Conservation (phyloP, 2,797 vertebrate species). For the Molossus alvarezi region DNA sequence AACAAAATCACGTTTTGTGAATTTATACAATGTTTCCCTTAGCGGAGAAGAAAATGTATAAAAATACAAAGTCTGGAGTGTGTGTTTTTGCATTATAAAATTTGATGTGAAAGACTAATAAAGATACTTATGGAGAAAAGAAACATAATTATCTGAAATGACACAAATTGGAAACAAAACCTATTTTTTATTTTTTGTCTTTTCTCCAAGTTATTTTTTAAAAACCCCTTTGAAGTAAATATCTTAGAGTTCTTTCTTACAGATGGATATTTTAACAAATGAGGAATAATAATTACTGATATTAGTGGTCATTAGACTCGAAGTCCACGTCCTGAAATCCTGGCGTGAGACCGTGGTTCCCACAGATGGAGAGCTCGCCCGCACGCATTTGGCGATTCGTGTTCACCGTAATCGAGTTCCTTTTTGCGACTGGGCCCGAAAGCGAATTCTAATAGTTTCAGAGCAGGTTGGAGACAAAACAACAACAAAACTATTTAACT, state of each 20-base stretch:
- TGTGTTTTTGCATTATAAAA: background rate
- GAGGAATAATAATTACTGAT: slow-evolving; percentile 1
- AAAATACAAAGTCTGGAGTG: background rate
- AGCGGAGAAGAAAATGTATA: background rate
- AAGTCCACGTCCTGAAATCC: slow-evolving; percentile 44
- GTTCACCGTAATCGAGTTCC: background rate
- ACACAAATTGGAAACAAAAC: background rate
- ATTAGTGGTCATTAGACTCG: slow-evolving; percentile 16
- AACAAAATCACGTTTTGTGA: background rate
- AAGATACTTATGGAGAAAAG: background rate
- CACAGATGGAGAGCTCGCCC: background rate
- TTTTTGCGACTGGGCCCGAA: slow-evolving; percentile 2
- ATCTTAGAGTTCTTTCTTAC: background rate
- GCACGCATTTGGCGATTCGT: background rate
- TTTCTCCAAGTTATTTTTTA: background rate
- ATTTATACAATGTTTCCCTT: background rate
- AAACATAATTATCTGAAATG: background rate
- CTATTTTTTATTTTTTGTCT: background rate
- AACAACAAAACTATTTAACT: background rate
- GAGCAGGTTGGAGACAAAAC: background rate
- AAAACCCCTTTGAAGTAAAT: background rate
- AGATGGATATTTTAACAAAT: background rate
- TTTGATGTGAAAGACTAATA: background rate
- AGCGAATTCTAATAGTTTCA: slow-evolving; percentile 8
- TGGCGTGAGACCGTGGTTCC: background rate